Base-by-base conservation (phyloP, 2,797 vertebrate species). In the Micrastur ruficollis region DNA sequence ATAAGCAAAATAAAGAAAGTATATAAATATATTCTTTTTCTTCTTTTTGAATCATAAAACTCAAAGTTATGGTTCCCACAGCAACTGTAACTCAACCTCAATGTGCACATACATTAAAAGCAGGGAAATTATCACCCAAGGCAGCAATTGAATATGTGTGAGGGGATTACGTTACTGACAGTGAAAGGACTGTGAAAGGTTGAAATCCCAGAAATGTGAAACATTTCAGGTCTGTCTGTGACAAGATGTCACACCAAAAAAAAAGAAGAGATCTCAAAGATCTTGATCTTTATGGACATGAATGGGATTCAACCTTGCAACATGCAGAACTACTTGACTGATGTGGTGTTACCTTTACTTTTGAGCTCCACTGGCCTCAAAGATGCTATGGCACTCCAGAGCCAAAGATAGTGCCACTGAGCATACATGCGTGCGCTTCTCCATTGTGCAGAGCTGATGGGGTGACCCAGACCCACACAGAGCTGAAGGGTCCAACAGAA, bases 41-140 rank as follows among this genome's bases (percentile, higher is more conserved):
- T 88, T 73, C 66, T 70, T 92, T 95, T 95, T 94, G 81, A 95
- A 91, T 79, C 49, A 81, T 86, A 81, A 95, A 94, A 22, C 49
- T 85, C 84, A 63, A 95, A 96, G 93, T 94, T 94, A 93, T 78
- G 56, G 95, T 95, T 96, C 96, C 95, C 95, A 93, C 87, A 95
- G 93, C 95, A 96, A 93, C 92, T 59, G 59, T 96, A 96, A 92
- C 72, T 94, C 95, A 93, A 34, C 46, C 46, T 84, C 87, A 83
- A 86, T 89, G 90, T 93, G 74, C 90, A 84, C 46, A 90, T 93
- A 52, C 73, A 83, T 96, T 96, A 94, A 67, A 91, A 66, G 67
- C 62, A 58, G 63, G 90, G 70, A 95, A 95, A 91, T 90, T 73
- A 95, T 81, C 79, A 92, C 84, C 56, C 84, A 93, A 80, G 23